These are phyloP conservation scores for Drosophila mayaguana DNA, from an alignment of 2,888 invertebrate genomes.

Conservation along the genomic window DNA sequence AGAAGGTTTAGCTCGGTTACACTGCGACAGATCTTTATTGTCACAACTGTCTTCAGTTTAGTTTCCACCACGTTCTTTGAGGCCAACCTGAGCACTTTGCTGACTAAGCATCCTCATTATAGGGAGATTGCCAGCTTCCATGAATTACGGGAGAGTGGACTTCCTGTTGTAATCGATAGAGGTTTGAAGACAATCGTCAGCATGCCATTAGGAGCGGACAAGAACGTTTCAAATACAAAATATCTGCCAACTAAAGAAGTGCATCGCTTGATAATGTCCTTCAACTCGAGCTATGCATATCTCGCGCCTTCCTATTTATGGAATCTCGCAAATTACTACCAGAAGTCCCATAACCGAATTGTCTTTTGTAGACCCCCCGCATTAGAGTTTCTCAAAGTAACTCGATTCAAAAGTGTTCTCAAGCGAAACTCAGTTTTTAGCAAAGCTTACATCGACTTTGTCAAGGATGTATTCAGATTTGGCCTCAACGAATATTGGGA, in stretches of 20 bases:
- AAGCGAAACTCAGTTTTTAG: conserved; percentile 1
- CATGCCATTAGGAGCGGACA: no score
- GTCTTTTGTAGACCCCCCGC: background rate
- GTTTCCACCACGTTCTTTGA: background rate
- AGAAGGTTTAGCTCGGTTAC: background rate
- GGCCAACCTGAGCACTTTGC: background rate
- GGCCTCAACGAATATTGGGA: background rate
- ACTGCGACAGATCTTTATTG: background rate
- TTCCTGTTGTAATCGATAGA: background rate
- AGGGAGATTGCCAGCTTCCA: background rate
- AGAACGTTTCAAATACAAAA: background rate
- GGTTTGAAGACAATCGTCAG: background rate
- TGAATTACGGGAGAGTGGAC: background rate
- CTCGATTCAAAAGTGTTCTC: background rate
- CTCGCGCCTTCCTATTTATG: background rate
- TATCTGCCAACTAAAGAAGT: background rate
- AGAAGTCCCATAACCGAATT: background rate
- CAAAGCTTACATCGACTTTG: background rate
- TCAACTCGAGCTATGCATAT: conserved; percentile 2
- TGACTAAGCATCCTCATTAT: background rate
- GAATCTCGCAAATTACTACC: background rate
- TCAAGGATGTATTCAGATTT: background rate
- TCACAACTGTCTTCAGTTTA: background rate
- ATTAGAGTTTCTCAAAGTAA: background rate
- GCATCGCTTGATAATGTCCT: background rate